These are phyloP conservation scores for Scophthalmus maximus DNA, from an alignment of 2,113 vertebrate genomes.

Conservation along the genomic window DNA sequence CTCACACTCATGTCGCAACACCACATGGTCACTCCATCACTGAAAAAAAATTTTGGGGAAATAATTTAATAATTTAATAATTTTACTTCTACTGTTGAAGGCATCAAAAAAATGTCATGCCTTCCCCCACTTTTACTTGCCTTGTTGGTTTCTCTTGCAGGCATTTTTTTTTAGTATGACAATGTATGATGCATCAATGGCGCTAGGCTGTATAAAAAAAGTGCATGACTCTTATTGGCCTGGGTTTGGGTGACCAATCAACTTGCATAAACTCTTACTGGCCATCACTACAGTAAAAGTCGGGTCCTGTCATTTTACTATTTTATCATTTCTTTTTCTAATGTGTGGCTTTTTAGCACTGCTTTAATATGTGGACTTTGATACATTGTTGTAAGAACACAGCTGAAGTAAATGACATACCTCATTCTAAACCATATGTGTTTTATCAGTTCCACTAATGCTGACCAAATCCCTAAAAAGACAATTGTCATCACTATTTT, in stretches of 20 bases:
- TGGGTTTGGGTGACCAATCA: no score
- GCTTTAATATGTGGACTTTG: constrained; percentile 4
- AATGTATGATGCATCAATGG: no score
- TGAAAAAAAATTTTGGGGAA: no score
- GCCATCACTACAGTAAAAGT: not conserved
- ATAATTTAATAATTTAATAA: no score
- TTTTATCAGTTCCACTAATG: constrained; percentile 69
- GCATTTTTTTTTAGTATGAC: no score
- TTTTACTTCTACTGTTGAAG: no score
- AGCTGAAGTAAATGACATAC: constrained; percentile 30
- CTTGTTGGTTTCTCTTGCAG: no score
- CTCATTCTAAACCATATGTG: constrained; percentile 25
- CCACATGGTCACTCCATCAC: not conserved
- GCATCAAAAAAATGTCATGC: no score
- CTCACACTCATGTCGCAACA: not conserved
- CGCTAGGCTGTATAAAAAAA: no score
- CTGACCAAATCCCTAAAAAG: constrained; percentile 73
- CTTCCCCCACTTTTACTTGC: no score
- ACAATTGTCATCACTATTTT: constrained; percentile 85
- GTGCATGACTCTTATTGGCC: no score
- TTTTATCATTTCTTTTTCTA: not conserved
- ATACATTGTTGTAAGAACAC: constrained; percentile 20
- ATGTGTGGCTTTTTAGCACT: not conserved
- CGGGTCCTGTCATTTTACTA: not conserved
- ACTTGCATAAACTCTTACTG: no score